A percentile compares a stretch with the other conserved stretches of the same genome.
Evolutionary conservation across 2,888 invertebrate genomes (phyloP).

Genomic region (Cephus rjabovi): DNA sequence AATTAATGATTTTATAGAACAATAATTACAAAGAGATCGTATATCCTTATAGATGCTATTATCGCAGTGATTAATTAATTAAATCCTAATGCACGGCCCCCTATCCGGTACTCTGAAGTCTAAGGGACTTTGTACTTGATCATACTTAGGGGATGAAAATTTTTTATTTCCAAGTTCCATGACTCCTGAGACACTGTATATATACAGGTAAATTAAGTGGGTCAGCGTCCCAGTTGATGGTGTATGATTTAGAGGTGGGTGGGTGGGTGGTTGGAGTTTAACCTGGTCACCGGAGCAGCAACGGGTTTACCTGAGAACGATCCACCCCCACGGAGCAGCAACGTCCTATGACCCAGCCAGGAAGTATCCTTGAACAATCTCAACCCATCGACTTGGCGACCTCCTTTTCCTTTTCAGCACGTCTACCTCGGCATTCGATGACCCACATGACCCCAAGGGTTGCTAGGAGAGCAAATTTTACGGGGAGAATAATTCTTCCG

Average conservation of each 20-base stretch:
- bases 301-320: conserved; percentile 38
- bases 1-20: not conserved
- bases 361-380: conserved; percentile 24
- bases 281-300: conserved; percentile 32
- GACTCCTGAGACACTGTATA: not conserved
- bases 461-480: not conserved
- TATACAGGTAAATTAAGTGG: conserved; percentile 55
- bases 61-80: not conserved
- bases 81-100: too few species aligned
- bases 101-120: not conserved
- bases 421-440: not conserved
- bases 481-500: not conserved
- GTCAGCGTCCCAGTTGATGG: conserved; percentile 53
- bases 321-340: conserved; percentile 10
- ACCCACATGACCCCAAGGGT: not conserved
- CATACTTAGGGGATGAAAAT: not conserved
- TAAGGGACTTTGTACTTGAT: not conserved
- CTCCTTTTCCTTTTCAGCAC: conserved; percentile 1
- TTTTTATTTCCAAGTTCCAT: not conserved
- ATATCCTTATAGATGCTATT: not conserved
- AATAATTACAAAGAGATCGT: not conserved
- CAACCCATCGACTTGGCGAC: conserved; percentile 2
- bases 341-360: conserved; percentile 18
- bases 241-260: conserved; percentile 22
- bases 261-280: conserved; percentile 18